Percentiles rank a stretch among this genome's conserved stretches.
These are phyloP conservation scores for Astreopora myriophthalma DNA, from an alignment of 64 coral and sea anemone genomes.

Conservation along the genomic window DNA sequence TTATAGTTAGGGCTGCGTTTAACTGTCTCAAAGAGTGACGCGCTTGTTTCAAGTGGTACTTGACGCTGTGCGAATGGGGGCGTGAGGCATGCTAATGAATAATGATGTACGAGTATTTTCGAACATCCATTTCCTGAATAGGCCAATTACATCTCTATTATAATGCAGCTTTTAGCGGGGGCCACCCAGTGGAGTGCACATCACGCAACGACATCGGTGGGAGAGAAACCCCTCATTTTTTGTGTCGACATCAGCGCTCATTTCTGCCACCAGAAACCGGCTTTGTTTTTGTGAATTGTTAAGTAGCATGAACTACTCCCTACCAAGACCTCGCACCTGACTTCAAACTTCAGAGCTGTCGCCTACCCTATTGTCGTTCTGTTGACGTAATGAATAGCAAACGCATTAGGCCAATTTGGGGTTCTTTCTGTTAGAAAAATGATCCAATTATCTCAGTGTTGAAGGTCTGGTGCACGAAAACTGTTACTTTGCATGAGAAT, in stretches of 20 bases:
- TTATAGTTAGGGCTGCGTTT: constrained; percentile 12
- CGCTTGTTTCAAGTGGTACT: constrained; percentile 12
- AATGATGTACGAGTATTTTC: constrained; percentile 10
- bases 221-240: not conserved
- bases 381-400: constrained; percentile 32
- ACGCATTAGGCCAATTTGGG: constrained; percentile 51
- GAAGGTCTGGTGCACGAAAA: constrained; percentile 31
- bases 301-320: not conserved
- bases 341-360: not conserved
- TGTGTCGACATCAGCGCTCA: not conserved
- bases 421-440: constrained; percentile 28
- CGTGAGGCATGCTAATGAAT: constrained; percentile 17
- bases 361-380: not conserved
- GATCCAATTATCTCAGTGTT: constrained; percentile 43
- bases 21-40: constrained; percentile 28
- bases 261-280: not conserved
- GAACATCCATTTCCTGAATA: constrained; percentile 42
- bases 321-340: not conserved
- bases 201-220: constrained; percentile 14
- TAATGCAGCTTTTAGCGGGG: constrained; percentile 3
- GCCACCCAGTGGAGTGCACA: not conserved
- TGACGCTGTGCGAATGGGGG: not conserved
- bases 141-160: constrained; percentile 38
- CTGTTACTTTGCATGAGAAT: constrained; percentile 50
- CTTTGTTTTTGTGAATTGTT: not conserved